Evolutionary conservation across 2,113 vertebrate genomes (phyloP), one percentile per base, ranked within the genome.

Genomic region (Mustelus asterias): DNA sequence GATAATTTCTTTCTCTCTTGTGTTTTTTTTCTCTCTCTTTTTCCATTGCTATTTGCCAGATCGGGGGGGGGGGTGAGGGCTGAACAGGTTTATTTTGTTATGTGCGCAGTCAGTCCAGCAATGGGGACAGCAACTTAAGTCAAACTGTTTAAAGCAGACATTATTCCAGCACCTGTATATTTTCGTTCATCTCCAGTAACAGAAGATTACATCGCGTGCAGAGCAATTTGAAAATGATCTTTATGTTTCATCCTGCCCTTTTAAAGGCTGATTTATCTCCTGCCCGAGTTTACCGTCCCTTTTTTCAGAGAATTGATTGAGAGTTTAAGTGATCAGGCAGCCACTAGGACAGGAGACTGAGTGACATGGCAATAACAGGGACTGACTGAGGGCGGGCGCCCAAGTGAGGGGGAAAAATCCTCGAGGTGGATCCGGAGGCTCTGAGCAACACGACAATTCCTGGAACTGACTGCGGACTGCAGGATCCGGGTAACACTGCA

Each of bases 21-120:
- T 48, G 54, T 72, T 95, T 95, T 97, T 97, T 96, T 97, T 96
- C n/a, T 95, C 96, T 96, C 96, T 97, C 37, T 95, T 72, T 95
- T 97, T 97, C 97, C 97, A 97, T 96, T 97, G 96, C 96, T 94
- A 96, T 96, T 88, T 96, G 97, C 97, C 97, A 97, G 97, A 97
- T 96, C 95, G 96, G 96, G 18, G 29, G 14, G 26, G 86, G 48
- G 22, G 37, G 16, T 60, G 7, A 48, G 93, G 37, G 22, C 65
- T 70, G 20, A 26, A 48, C 94, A 95, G 37, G 94, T 48, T 95
- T 95, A 95, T 95, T 72, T 44, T 48, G 94, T 72, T 70, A 94
- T 95, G n/a, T 72, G 94, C 13, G 69, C 69, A 95, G 44, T 54
- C 69, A 54, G 41, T 70, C 22, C 41, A 95, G 89, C 67, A 95